Base-by-base conservation (phyloP, 1,140 invertebrate species). In the Coenobita brevimanus region DNA sequence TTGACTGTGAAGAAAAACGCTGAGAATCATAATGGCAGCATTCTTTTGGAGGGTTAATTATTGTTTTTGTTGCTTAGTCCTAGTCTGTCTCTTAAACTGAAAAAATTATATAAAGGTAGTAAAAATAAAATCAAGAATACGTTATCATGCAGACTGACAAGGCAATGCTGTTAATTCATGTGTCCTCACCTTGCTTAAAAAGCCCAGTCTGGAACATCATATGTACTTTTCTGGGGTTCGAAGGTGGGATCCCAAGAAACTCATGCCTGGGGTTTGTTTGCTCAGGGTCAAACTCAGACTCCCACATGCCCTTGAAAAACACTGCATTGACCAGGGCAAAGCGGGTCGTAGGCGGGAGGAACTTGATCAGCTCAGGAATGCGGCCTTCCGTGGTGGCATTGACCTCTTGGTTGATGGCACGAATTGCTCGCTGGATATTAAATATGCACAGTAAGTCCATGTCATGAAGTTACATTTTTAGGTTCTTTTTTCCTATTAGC, bases 281-380 rank as follows among this genome's bases (percentile, higher is more conserved):
- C 2, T 94, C 93, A 0, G 93, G 92, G 46, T 95, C 93, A 91
- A 98, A 98, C 87, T 95, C 94, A 17, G 95, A 95, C 50, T 95
- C 93, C 97, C 97, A 97, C 2, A 95, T 92, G 10, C 97, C 97
- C 93, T 98, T 98, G 93, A 98, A 98, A 91, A 97, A 98, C 0
- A 97, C 96, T 0, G 97, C 97, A 92, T 98, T 98, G n/a, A 92
- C 87, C 0, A 93, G 89, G 33, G 57, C 82, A 43, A 85, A 62
- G 24, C 69, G 69, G 0, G 82, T 85, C 0, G 50, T 0, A 1
- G 54, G 50, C 2, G 57, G 36, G 1, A 85, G 71, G 36, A n/a
- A 43, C 8, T 60, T 6, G 33, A 85, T 78, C 30, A 85, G 57
- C 3, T 85, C 57, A 0, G 71, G 30, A 10, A 85, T 85, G 13